These are phyloP conservation scores for Radopholus similis DNA, from an alignment of 1,140 invertebrate genomes.

Conservation along the genomic window DNA sequence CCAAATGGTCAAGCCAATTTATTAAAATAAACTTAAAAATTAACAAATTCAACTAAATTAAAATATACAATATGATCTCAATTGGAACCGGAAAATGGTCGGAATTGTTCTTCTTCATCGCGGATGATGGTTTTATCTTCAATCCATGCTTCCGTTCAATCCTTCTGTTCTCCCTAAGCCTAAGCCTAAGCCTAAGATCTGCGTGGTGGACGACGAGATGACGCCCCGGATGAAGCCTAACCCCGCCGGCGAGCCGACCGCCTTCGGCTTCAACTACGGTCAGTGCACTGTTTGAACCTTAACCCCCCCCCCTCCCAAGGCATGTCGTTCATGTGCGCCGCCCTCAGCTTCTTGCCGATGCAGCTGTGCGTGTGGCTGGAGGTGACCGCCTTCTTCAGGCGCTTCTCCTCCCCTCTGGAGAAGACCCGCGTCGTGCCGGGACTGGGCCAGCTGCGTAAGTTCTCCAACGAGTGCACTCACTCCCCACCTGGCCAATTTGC, in stretches of 20 bases:
- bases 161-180: no score
- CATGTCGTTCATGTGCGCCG: slow-evolving; percentile 24
- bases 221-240: slow-evolving; percentile 33
- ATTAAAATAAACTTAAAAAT: no score
- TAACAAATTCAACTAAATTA: no score
- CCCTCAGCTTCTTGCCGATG: slow-evolving; percentile 32
- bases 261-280: slow-evolving; percentile 28
- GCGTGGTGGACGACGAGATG: slow-evolving; percentile 38
- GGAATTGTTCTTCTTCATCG: no score
- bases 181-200: no score
- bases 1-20: no score
- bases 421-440: slow-evolving; percentile 26
- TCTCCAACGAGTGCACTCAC: background rate
- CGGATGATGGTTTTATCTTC: no score
- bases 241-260: slow-evolving; percentile 28
- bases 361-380: slow-evolving; percentile 34
- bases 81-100: no score
- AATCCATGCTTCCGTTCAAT: no score
- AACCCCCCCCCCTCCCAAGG: slow-evolving; percentile 5
- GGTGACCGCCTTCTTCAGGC: slow-evolving; percentile 19
- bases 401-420: slow-evolving; percentile 19
- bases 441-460: slow-evolving; percentile 15
- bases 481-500: background rate
- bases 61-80: no score
- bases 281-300: background rate